phyloP scores from a whole-genome alignment of 2,113 vertebrate species.

The Cololabis saira region DNA sequence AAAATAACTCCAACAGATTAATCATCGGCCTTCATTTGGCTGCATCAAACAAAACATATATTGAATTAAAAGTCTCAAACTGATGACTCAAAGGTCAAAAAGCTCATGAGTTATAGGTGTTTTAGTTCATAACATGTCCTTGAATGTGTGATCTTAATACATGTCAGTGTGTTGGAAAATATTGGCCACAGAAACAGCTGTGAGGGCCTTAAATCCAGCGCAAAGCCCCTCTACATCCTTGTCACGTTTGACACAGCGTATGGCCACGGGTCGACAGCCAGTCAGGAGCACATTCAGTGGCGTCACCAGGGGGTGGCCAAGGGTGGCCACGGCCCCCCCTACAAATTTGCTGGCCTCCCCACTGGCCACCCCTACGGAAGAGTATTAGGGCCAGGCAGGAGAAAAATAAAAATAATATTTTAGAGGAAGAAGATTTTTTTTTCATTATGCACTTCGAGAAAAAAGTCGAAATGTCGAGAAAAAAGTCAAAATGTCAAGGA shows the following conservation, averaged over 20 bases:
- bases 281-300: constrained; percentile 54
- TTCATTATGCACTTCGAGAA: no score
- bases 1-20: neutral
- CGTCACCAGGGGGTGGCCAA: no score
- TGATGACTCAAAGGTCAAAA: constrained; percentile 6
- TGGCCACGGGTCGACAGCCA: constrained; percentile 55
- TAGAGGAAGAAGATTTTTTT: no score
- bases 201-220: constrained; percentile 36
- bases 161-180: constrained; percentile 23
- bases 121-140: constrained; percentile 9
- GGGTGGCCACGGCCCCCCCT: no score
- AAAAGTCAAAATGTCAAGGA: no score
- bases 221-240: constrained; percentile 54
- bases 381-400: no score
- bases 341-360: no score
- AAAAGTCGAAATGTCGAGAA: no score
- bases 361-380: no score
- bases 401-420: no score
- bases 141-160: constrained; percentile 29
- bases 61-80: constrained; percentile 13
- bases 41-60: constrained; percentile 7
- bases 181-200: constrained; percentile 30
- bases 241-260: constrained; percentile 66
- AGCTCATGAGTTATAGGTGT: neutral
- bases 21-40: constrained; percentile 9